Evolutionary conservation across 92 coral and sea anemone genomes (phyloP).

Genomic region (Parazoanthus atlanticus): DNA sequence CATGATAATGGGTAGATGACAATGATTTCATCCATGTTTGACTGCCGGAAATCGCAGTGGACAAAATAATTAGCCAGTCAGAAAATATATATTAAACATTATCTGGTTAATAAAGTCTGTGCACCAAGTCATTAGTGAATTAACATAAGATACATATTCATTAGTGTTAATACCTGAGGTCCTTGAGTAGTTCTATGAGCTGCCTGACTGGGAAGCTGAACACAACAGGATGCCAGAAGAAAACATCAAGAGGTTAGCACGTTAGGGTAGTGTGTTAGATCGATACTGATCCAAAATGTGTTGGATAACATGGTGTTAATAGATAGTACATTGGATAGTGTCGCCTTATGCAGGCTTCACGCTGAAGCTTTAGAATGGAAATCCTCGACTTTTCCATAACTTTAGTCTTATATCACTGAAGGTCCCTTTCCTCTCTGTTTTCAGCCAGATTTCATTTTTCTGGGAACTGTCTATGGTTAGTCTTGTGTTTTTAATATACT

Average conservation of each 20-base stretch:
- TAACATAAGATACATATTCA: neutral
- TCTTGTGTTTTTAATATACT: too few species aligned
- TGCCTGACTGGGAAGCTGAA: conserved; percentile 20
- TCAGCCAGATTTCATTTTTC: too few species aligned
- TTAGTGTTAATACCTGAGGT: neutral
- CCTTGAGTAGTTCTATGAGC: neutral
- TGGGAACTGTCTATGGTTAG: too few species aligned
- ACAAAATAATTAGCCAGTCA: too few species aligned
- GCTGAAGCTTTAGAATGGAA: neutral
- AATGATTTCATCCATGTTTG: too few species aligned
- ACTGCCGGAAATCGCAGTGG: too few species aligned
- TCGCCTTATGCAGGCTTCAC: neutral
- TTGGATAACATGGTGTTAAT: neutral
- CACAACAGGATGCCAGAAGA: neutral
- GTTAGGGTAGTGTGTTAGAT: neutral
- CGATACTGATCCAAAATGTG: neutral
- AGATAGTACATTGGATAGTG: neutral
- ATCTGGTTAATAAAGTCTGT: neutral
- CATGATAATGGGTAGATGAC: too few species aligned
- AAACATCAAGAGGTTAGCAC: neutral
- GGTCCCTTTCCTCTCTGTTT: too few species aligned
- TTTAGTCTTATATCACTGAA: too few species aligned
- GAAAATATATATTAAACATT: too few species aligned
- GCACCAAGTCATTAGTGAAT: neutral
- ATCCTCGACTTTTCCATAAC: too few species aligned